phyloP scores from a whole-genome alignment of 2,797 vertebrate genomes.

The Aplochiton taeniatus region DNA sequence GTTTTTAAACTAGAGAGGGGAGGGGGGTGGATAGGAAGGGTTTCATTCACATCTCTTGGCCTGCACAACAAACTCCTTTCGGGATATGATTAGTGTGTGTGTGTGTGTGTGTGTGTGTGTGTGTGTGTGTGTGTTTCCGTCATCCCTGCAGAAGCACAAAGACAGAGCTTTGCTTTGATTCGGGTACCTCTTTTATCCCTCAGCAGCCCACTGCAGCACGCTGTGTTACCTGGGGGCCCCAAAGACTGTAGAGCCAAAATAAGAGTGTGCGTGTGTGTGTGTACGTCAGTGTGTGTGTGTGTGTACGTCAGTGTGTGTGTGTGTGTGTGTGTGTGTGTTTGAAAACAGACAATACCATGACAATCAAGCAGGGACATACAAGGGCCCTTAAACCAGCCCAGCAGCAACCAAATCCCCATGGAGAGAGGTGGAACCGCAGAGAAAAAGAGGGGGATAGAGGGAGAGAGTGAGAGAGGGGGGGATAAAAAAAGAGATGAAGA shows the following conservation, averaged over 20 bases:
- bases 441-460: background rate
- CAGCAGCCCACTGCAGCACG: conserved; percentile 40
- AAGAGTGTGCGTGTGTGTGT: conserved; percentile 2
- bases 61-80: conserved; percentile 49
- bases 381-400: conserved; percentile 48
- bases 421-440: conserved; percentile 21
- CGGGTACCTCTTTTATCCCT: conserved; percentile 35
- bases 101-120: conserved; percentile 31
- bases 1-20: too few relatives aligned
- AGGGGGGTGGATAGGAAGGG: background rate
- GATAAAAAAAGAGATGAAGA: conserved; percentile 1
- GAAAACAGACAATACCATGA: conserved; percentile 59
- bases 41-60: conserved; percentile 28
- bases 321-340: background rate
- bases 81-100: conserved; percentile 43
- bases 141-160: background rate
- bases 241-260: conserved; percentile 27
- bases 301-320: background rate
- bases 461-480: conserved; percentile 1
- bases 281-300: background rate
- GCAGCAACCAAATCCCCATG: conserved; percentile 22
- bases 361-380: conserved; percentile 63
- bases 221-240: conserved; percentile 36
- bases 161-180: conserved; percentile 42
- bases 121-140: conserved; percentile 29